These are phyloP conservation scores for Brachionus rubens DNA, from an alignment of 1,140 invertebrate species.

Conservation along the genomic window DNA sequence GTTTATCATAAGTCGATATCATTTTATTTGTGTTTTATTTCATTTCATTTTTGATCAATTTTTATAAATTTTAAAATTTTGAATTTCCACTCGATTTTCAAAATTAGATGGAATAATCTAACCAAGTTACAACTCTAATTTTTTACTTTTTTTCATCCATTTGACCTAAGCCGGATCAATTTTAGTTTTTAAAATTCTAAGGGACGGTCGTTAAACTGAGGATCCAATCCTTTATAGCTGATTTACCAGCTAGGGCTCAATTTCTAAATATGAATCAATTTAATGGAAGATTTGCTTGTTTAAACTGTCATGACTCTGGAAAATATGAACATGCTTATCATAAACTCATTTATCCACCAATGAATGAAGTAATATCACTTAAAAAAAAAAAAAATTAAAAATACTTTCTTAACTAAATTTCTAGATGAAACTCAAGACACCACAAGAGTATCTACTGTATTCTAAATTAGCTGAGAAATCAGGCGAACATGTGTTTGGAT, in stretches of 20 bases:
- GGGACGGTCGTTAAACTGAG: neutral
- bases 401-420: neutral
- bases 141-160: too few relatives aligned
- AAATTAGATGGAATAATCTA: neutral
- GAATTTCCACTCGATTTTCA: neutral
- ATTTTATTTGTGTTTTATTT: too few relatives aligned
- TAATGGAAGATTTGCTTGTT: neutral
- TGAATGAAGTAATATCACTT: neutral
- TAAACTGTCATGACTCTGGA: neutral
- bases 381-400: neutral
- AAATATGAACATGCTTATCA: neutral
- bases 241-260: neutral
- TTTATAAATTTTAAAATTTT: too few relatives aligned
- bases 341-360: neutral
- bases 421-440: neutral
- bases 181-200: neutral
- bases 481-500: neutral
- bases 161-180: too few relatives aligned
- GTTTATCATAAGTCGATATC: too few relatives aligned
- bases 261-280: neutral
- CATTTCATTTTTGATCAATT: too few relatives aligned
- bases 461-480: neutral
- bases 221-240: neutral
- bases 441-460: neutral
- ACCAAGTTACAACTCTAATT: too few relatives aligned